Conservation (phyloP, 2,888 invertebrate species). For the Drosophila macrothrix region DNA sequence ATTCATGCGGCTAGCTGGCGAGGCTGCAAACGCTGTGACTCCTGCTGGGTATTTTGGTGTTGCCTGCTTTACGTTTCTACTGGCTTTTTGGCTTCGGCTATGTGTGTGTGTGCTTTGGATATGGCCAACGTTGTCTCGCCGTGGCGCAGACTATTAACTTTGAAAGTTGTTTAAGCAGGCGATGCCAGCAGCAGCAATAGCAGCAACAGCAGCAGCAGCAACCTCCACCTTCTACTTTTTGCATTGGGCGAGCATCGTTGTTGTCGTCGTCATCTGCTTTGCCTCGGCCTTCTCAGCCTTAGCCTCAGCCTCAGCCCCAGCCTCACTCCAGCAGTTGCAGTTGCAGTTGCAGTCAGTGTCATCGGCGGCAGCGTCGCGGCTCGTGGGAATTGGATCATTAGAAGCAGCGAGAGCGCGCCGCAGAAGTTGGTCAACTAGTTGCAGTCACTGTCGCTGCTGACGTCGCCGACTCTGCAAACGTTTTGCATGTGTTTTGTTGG, state of each 20-base stretch:
- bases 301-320: constrained; percentile 16
- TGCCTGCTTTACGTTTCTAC: constrained; percentile 25
- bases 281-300: constrained; percentile 23
- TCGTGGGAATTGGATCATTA: constrained; percentile 85
- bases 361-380: constrained; percentile 70
- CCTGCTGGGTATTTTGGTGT: constrained; percentile 67
- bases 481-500: constrained; percentile 78
- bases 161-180: constrained; percentile 82
- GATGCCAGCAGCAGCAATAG: constrained; percentile 56
- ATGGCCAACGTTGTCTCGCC: constrained; percentile 75
- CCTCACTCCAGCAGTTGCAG: constrained; percentile 20
- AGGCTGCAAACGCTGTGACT: constrained; percentile 48
- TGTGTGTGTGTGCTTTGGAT: constrained; percentile 39
- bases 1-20: constrained; percentile 64
- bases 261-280: constrained; percentile 50
- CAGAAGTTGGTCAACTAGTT: constrained; percentile 75
- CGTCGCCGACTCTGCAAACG: constrained; percentile 49
- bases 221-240: constrained; percentile 81
- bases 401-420: constrained; percentile 75
- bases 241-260: constrained; percentile 77
- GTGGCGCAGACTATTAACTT: constrained; percentile 82
- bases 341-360: constrained; percentile 66
- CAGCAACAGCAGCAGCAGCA: constrained; percentile 38
- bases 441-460: constrained; percentile 41
- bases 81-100: constrained; percentile 7